phyloP scores from a whole-genome alignment of 2,797 vertebrate species.

The Triplophysa yarkandensis region DNA sequence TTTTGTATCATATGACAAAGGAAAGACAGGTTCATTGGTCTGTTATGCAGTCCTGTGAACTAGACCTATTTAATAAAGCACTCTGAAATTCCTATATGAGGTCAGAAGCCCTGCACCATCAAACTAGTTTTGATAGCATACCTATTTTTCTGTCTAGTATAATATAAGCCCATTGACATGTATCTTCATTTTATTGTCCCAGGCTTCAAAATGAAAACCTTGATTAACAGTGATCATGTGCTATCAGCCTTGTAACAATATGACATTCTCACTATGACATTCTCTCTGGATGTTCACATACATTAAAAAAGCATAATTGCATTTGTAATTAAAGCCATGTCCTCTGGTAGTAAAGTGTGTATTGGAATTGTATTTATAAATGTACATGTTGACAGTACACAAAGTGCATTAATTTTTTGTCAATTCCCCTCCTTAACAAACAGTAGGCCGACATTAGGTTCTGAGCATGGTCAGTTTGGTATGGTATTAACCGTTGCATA shows the following conservation, averaged over 20 bases:
- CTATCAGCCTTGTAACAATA: not conserved
- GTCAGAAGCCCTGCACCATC: slow-evolving; percentile 15
- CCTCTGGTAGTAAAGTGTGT: too few species aligned
- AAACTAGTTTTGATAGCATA: not conserved
- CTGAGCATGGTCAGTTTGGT: too few species aligned
- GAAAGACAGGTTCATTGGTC: not conserved
- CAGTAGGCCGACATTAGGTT: too few species aligned
- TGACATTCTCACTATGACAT: not conserved
- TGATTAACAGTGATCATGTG: not conserved
- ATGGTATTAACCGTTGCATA: too few species aligned
- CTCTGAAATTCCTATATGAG: slow-evolving; percentile 40
- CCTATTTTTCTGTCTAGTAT: too few species aligned
- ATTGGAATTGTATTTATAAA: too few species aligned
- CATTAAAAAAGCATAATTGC: too few species aligned
- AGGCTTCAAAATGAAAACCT: not conserved
- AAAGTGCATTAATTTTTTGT: too few species aligned
- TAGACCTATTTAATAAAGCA: slow-evolving; percentile 5
- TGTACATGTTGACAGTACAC: too few species aligned
- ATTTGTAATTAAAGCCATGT: too few species aligned
- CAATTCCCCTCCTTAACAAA: too few species aligned
- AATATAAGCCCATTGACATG: not conserved
- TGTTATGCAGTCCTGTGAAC: not conserved
- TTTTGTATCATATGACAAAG: slow-evolving; percentile 34
- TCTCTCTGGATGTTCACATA: too few species aligned
- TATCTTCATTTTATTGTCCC: not conserved